Percentiles rank a stretch among this genome's conserved stretches.
These are phyloP conservation scores for Pelosia muscerda DNA, from an alignment of 2,888 invertebrate genomes.

Conservation along the genomic window DNA sequence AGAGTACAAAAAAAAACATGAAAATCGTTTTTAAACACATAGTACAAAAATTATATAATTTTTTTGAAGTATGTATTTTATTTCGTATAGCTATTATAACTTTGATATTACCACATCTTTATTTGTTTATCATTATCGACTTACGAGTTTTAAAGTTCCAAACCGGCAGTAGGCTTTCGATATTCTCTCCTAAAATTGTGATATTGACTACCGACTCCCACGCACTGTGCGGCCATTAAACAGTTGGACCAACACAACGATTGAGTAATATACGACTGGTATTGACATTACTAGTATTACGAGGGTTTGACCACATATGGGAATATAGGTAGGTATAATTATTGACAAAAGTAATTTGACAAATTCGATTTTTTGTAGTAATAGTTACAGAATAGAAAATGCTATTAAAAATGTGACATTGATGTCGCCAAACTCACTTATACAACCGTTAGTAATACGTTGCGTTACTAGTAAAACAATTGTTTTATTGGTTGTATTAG, in stretches of 20 bases:
- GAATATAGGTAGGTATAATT: background rate
- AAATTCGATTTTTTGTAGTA: too few species aligned
- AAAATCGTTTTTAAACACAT: too few species aligned
- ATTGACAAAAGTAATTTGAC: background rate
- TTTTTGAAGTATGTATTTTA: background rate
- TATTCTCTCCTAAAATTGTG: constrained; percentile 11
- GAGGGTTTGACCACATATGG: constrained; percentile 25
- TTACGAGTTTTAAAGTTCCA: background rate
- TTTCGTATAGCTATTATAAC: background rate
- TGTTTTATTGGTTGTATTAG: too few species aligned
- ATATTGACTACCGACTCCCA: constrained; percentile 33
- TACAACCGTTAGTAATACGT: too few species aligned
- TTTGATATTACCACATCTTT: background rate
- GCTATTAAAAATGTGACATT: too few species aligned
- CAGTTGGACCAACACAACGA: constrained; percentile 40
- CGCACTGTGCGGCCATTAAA: constrained; percentile 31
- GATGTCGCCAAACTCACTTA: too few species aligned
- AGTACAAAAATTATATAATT: too few species aligned
- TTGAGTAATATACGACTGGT: constrained; percentile 39
- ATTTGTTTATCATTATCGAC: background rate
- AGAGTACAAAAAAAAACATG: too few species aligned
- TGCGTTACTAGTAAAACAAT: too few species aligned
- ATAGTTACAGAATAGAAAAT: too few species aligned
- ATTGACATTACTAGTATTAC: constrained; percentile 35
- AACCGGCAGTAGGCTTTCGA: constrained; percentile 1